phyloP scores from a whole-genome alignment of 1,140 invertebrate genomes.

The Diplogasteroides magnus region DNA sequence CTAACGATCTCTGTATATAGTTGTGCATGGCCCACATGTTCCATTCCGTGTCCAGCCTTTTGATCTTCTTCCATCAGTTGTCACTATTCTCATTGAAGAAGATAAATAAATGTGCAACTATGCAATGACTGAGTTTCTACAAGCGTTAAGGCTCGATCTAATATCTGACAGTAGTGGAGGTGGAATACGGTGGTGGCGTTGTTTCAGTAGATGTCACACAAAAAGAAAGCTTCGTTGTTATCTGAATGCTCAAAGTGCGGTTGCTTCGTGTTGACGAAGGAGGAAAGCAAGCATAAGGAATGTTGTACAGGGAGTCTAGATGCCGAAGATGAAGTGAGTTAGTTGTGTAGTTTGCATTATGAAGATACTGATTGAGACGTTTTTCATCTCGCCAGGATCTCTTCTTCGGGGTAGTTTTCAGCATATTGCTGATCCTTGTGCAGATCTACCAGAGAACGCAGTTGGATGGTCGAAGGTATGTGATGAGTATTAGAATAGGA shows the following conservation, averaged over 20 bases:
- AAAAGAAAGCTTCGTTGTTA: background rate
- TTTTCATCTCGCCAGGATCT: background rate
- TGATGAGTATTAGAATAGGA: too few species aligned
- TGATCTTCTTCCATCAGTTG: too few species aligned
- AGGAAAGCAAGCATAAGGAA: constrained; percentile 10
- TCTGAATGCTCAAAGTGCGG: background rate
- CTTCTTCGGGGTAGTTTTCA: background rate
- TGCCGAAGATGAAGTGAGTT: constrained; percentile 9
- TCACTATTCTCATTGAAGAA: too few species aligned
- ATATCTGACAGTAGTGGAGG: background rate
- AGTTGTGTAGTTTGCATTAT: background rate
- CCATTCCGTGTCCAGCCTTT: constrained; percentile 1
- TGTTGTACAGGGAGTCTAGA: constrained; percentile 8
- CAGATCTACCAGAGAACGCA: background rate
- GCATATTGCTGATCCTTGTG: background rate
- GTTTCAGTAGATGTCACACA: background rate
- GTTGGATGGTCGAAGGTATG: background rate
- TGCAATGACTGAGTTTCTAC: too few species aligned
- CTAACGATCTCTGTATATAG: too few species aligned
- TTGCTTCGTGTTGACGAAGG: constrained; percentile 13
- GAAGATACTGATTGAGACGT: background rate
- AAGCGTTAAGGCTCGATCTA: too few species aligned
- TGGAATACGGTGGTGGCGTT: background rate
- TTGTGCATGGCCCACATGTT: too few species aligned
- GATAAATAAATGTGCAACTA: too few species aligned